Percentiles rank a stretch among this genome's conserved stretches.
Evolutionary conservation across 2,797 vertebrate genomes (phyloP).

Genomic region (Megaceryle alcyon): DNA sequence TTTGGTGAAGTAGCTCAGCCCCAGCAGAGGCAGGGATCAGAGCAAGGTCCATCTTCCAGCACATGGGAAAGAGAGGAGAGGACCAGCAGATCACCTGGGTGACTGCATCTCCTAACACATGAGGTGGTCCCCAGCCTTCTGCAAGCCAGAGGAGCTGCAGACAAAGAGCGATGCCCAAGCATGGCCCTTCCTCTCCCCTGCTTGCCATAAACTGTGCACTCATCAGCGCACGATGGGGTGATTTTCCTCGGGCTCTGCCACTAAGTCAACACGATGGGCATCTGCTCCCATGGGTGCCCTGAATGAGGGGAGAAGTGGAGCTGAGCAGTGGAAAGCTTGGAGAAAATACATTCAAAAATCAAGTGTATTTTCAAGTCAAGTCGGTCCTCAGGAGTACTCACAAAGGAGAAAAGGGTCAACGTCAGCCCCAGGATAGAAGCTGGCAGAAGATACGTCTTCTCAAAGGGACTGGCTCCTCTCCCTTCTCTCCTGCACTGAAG

Average conservation of each 20-base stretch:
- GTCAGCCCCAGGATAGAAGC: background rate
- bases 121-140: background rate
- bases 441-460: background rate
- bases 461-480: background rate
- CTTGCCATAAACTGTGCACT: background rate
- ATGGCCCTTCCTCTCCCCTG: background rate
- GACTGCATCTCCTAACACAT: accelerated
- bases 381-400: background rate
- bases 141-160: background rate
- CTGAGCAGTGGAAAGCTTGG: background rate
- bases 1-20: background rate
- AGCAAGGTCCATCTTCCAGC: background rate
- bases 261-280: accelerated
- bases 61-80: background rate
- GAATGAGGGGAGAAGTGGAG: background rate
- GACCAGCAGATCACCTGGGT: background rate
- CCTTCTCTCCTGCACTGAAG: background rate
- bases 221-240: accelerated
- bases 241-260: background rate
- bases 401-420: background rate
- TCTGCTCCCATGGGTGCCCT: background rate
- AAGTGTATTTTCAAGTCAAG: background rate
- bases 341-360: background rate
- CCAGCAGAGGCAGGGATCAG: background rate
- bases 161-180: accelerated